These are phyloP conservation scores for Pristionchus arcanus DNA, from an alignment of 2,888 invertebrate genomes.

Conservation along the genomic window DNA sequence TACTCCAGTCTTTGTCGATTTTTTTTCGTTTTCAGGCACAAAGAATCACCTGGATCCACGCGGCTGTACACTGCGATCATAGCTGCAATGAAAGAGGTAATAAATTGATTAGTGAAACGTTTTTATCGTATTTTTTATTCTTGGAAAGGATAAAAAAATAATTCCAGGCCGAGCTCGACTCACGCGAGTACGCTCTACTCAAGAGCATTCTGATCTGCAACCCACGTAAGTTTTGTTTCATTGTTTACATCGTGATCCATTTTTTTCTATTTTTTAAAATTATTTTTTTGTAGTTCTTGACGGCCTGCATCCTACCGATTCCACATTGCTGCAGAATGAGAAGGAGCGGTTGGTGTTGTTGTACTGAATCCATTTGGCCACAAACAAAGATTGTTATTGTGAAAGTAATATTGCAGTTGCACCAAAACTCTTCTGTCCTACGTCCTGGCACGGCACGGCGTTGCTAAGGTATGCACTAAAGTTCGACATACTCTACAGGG, in stretches of 20 bases:
- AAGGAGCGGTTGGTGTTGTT: background rate
- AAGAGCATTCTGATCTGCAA: background rate
- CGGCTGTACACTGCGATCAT: background rate
- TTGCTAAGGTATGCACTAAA: too few species aligned
- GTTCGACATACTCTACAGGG: too few species aligned
- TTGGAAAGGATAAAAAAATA: background rate
- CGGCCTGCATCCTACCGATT: background rate
- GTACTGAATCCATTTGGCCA: background rate
- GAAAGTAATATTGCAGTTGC: background rate
- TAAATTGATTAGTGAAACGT: too few species aligned
- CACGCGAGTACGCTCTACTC: background rate
- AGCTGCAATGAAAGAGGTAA: slow-evolving; percentile 9
- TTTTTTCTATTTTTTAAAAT: background rate
- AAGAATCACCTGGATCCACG: background rate
- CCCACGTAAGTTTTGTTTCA: background rate
- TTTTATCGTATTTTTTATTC: background rate
- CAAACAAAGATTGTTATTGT: too few species aligned
- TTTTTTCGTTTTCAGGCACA: background rate
- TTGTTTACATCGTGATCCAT: background rate
- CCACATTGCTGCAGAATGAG: background rate
- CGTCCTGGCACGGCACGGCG: background rate
- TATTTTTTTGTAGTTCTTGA: background rate
- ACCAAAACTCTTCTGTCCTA: background rate
- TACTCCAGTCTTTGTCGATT: too few species aligned
- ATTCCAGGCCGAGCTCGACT: background rate